Percentiles rank a stretch among this genome's conserved stretches.
Conservation (phyloP, 2,888 invertebrate species). For the Himalopsyche japonica region DNA sequence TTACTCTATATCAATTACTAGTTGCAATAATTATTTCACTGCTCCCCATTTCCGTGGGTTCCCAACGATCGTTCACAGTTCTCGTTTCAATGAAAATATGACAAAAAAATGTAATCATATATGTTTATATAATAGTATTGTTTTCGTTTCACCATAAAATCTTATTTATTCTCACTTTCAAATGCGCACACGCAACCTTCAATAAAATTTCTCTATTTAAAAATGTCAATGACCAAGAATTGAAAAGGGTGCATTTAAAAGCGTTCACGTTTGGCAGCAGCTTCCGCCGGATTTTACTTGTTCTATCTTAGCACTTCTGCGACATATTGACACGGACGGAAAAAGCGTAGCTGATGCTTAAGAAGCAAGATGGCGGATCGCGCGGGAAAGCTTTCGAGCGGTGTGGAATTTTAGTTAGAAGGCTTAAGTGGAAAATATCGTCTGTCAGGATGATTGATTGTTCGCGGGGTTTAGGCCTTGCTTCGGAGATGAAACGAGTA, state of each 20-base stretch:
- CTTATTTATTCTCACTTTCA: no score
- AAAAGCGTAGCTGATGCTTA: neutral
- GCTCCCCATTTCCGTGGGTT: no score
- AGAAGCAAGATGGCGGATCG: neutral
- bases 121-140: no score
- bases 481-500: neutral
- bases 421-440: slow-evolving; percentile 12
- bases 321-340: neutral
- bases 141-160: no score
- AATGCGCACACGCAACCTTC: no score
- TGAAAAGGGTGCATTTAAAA: neutral
- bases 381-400: neutral
- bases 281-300: neutral
- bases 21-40: no score
- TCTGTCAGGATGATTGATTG: slow-evolving; percentile 10
- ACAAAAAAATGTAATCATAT: no score
- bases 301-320: neutral
- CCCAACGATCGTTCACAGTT: no score
- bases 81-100: no score
- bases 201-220: no score
- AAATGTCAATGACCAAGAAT: neutral
- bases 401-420: neutral
- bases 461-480: neutral
- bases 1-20: no score
- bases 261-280: neutral